phyloP scores from a whole-genome alignment of 2,888 invertebrate genomes.

The Lydus trimaculatus region DNA sequence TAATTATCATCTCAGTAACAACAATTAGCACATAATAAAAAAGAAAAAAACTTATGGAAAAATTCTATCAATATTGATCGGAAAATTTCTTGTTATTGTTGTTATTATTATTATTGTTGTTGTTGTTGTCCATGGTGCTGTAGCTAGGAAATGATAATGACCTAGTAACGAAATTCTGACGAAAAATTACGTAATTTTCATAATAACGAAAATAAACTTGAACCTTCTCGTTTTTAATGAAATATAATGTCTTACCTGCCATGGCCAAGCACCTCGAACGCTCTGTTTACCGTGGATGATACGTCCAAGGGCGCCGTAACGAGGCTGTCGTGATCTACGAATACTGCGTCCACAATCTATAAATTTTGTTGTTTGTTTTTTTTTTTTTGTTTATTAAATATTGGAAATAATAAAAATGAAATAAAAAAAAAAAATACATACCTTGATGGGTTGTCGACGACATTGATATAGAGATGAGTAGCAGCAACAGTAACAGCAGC shows the following conservation, averaged over 20 bases:
- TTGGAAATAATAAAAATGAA: background rate
- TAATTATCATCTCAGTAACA: too few species aligned
- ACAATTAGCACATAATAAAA: too few species aligned
- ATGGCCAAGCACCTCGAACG: conserved; percentile 82
- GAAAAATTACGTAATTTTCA: conserved; percentile 8
- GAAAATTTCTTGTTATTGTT: too few species aligned
- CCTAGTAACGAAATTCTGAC: conserved; percentile 15
- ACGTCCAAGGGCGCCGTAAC: conserved; percentile 64
- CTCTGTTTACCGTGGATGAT: conserved; percentile 82
- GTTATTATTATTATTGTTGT: too few species aligned
- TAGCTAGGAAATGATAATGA: conserved; percentile 25
- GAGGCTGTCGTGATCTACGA: conserved; percentile 68
- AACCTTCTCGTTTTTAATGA: background rate
- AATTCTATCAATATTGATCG: too few species aligned
- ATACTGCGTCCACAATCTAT: conserved; percentile 75
- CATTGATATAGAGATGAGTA: conserved; percentile 51
- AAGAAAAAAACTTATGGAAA: too few species aligned
- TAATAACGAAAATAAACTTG: conserved; percentile 18
- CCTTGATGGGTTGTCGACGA: conserved; percentile 51
- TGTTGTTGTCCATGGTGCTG: too few species aligned
- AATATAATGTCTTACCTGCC: conserved; percentile 68
- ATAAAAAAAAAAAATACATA: conserved; percentile 29
- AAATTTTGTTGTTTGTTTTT: conserved; percentile 16
- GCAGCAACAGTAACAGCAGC: conserved; percentile 48
- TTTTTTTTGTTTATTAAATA: too few species aligned